Evolutionary conservation across 2,888 invertebrate species (phyloP).

Genomic region (Tipula helvola): DNA sequence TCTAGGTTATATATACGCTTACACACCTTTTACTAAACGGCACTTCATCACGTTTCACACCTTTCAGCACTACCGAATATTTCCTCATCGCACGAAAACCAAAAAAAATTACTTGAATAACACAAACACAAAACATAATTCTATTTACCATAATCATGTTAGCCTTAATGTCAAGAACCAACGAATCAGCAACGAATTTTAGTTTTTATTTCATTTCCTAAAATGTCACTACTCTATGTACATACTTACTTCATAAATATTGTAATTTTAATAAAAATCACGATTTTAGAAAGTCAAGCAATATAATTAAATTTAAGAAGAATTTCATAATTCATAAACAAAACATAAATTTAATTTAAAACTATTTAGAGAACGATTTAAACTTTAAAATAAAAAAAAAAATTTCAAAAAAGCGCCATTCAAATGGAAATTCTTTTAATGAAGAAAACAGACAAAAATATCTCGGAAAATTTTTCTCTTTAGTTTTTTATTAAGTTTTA

Average conservation of each 20-base stretch:
- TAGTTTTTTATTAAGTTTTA: too few species aligned
- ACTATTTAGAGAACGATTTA: not conserved
- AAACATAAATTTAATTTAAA: not conserved
- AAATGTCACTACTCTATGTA: not conserved
- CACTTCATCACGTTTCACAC: not conserved
- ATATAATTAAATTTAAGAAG: not conserved
- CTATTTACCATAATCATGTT: not conserved
- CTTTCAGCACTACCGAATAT: not conserved
- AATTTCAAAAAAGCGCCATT: too few species aligned
- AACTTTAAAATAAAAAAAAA: not conserved
- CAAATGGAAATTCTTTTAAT: too few species aligned
- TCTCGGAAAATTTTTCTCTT: not conserved
- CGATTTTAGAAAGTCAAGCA: not conserved
- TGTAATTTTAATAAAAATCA: not conserved
- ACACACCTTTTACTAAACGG: not conserved
- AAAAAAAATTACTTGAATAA: not conserved
- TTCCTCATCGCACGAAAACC: not conserved
- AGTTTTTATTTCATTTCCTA: not conserved
- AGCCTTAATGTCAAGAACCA: not conserved
- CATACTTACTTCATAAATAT: not conserved
- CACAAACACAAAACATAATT: not conserved
- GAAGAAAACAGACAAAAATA: too few species aligned
- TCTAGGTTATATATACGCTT: not conserved
- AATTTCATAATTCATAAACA: not conserved
- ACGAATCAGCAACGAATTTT: not conserved